Evolutionary conservation across 2,888 invertebrate genomes (phyloP).

Genomic region (Philereme vetulata): DNA sequence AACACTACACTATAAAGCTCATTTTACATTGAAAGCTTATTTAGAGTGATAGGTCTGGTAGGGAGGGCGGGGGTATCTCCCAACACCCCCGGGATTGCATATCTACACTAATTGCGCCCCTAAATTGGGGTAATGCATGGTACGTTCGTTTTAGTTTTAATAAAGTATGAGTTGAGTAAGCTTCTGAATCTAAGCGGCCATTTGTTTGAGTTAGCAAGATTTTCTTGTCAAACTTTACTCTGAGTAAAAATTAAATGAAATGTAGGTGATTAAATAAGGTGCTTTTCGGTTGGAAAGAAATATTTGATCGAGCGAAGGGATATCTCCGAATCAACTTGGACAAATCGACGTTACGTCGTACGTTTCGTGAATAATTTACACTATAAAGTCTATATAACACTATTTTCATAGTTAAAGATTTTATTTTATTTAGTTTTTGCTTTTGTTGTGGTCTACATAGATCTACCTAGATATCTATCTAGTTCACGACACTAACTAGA

Average conservation of each 20-base stretch:
- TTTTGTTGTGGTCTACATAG: too few species aligned
- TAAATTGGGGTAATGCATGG: constrained; percentile 81
- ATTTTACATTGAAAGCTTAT: constrained; percentile 2
- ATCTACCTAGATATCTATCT: too few species aligned
- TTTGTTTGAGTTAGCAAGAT: constrained; percentile 76
- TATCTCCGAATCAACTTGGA: too few species aligned
- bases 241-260: background rate
- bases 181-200: constrained; percentile 66
- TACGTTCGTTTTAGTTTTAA: constrained; percentile 72
- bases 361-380: too few species aligned
- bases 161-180: constrained; percentile 65
- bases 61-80: constrained; percentile 44
- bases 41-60: constrained; percentile 6
- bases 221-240: constrained; percentile 51
- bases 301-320: too few species aligned
- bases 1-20: constrained; percentile 12
- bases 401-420: too few species aligned
- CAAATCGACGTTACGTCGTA: too few species aligned
- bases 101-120: constrained; percentile 74
- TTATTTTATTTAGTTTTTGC: too few species aligned
- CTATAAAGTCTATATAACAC: too few species aligned
- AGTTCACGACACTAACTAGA: too few species aligned
- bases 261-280: background rate
- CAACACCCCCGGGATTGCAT: constrained; percentile 54
- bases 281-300: background rate